Conservation (phyloP, 1,140 invertebrate species). For the Monomorium pharaonis region DNA sequence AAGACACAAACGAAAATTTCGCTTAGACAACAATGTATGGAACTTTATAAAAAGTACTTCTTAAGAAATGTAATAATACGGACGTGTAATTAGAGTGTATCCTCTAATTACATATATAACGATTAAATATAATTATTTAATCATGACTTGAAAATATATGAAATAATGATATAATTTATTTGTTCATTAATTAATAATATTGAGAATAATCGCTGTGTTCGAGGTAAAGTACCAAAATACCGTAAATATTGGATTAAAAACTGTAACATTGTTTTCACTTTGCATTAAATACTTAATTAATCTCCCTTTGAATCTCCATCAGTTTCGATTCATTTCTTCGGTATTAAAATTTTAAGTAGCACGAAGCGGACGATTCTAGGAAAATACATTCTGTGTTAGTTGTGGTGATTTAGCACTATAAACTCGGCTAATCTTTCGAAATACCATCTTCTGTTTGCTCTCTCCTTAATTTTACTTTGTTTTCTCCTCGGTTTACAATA, state of each 20-base stretch:
- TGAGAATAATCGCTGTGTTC: neutral
- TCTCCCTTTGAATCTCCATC: neutral
- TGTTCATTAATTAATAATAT: neutral
- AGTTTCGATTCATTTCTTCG: conserved; percentile 8
- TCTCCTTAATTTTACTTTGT: neutral
- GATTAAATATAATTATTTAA: neutral
- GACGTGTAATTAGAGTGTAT: no score
- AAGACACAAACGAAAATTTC: neutral
- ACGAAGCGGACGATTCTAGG: neutral
- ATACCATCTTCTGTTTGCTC: conserved; percentile 14
- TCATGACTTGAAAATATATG: neutral
- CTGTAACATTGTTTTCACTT: conserved; percentile 16
- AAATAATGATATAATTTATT: neutral
- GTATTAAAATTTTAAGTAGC: conserved; percentile 6
- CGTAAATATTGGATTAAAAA: conserved; percentile 15
- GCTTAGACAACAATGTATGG: no score
- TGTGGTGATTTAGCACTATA: neutral
- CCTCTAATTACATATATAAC: neutral
- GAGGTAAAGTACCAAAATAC: neutral
- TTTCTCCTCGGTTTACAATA: neutral
- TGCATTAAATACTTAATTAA: neutral
- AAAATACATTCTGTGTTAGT: neutral
- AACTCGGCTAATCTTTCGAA: conserved; percentile 7
- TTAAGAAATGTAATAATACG: neutral
- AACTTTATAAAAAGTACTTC: neutral